These are phyloP conservation scores for Anguilla rostrata DNA, from an alignment of 2,113 vertebrate genomes.

Conservation along the genomic window DNA sequence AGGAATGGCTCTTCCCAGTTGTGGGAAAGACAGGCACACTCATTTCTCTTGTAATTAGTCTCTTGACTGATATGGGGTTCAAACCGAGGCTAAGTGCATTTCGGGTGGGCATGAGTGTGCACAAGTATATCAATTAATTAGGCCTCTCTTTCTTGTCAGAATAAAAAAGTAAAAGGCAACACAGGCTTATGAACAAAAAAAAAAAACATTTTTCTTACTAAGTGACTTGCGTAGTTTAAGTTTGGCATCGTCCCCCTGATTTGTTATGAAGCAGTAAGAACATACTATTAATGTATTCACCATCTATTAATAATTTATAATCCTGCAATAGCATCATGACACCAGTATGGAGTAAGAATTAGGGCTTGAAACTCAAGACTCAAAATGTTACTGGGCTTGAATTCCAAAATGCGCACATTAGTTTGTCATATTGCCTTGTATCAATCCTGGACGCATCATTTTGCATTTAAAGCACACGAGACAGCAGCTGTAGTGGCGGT, in stretches of 20 bases:
- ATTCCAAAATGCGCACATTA: background rate
- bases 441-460: background rate
- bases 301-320: background rate
- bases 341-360: background rate
- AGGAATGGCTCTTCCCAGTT: background rate
- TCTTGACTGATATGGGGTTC: conserved; percentile 17
- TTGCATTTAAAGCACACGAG: background rate
- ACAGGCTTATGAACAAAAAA: background rate
- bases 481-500: background rate
- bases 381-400: background rate
- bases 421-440: background rate
- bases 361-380: background rate
- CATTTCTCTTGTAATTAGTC: conserved; percentile 22
- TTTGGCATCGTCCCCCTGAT: background rate
- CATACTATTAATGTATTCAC: background rate
- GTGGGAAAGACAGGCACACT: background rate
- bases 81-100: conserved; percentile 9
- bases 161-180: background rate
- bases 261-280: background rate
- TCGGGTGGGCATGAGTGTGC: background rate
- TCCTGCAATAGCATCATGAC: background rate
- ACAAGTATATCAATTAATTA: background rate
- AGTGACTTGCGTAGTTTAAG: background rate
- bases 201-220: background rate
- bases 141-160: background rate